Conservation (phyloP, 2,888 invertebrate genomes). For the Chrysolina haemoptera region DNA sequence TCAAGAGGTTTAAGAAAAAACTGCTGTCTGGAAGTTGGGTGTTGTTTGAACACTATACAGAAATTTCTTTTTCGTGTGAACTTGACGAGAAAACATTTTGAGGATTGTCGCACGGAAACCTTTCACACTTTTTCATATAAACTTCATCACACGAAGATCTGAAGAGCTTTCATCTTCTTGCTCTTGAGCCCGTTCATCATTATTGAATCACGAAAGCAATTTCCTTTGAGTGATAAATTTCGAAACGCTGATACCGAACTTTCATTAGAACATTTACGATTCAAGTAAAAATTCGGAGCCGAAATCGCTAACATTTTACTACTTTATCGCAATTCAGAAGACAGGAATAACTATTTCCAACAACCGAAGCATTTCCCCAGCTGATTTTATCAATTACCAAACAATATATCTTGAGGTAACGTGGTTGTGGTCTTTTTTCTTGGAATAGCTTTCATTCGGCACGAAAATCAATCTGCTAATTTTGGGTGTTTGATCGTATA, state of each 20-base stretch:
- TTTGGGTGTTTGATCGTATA: no score
- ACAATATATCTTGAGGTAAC: no score
- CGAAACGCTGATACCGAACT: not conserved
- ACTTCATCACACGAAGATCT: not conserved
- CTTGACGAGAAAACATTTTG: no score
- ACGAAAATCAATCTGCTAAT: no score
- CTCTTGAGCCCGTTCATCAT: not conserved
- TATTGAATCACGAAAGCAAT: slow-evolving; percentile 6
- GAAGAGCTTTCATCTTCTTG: not conserved
- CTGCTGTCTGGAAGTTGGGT: no score
- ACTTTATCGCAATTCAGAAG: not conserved
- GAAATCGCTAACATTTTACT: not conserved
- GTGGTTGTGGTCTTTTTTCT: no score
- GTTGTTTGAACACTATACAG: not conserved
- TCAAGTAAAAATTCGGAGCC: not conserved
- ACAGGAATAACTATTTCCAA: not conserved
- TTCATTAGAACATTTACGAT: not conserved
- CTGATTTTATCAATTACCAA: no score
- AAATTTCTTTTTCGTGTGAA: not conserved
- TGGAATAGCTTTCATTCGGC: no score
- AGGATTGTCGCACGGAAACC: not conserved
- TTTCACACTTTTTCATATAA: not conserved
- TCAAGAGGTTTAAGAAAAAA: no score
- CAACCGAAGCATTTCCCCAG: no score
- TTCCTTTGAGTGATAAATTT: slow-evolving; percentile 13